Base-by-base conservation (phyloP, 92 coral and sea anemone species). In the Porites cylindrica region DNA sequence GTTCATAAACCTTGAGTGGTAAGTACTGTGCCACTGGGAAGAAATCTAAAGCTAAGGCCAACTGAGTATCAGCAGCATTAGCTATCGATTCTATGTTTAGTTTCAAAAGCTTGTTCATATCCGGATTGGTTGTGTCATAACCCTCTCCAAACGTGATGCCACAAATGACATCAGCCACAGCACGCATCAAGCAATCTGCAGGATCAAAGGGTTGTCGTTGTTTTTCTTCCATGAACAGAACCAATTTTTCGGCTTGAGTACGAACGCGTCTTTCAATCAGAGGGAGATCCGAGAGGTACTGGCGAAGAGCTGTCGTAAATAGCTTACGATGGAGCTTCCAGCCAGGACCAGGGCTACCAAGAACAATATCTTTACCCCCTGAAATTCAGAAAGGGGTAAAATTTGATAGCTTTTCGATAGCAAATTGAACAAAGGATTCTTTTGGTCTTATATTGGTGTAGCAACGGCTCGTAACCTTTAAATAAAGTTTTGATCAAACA, bases 251-350 rank as follows among this genome's bases (percentile, higher is more conserved):
- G 18, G 83, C 79, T 62, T 92, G 92, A 52, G 67, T 70, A 2
- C 74, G 23, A 29, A 92, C 84, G 72, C 78, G 87, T 17, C 75
- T 78, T 75, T 92, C 92, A 63, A 92, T 82, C 4, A 74, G 50
- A 7, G 43, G 29, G 3, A 73, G 51, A 16, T 82, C 84, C 10
- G 89, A 82, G 53, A 67, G 76, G 78, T 84, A 92, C 67, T 62
- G 72, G 63, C 87, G 69, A 60, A 92, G 38, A 10, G 92, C 95
- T 76, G 90, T 75, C 71, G 85, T 83, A 52, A 90, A 90, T 61
- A 92, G 82, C 60, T 85, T 88, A 14, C 95, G 63, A 77, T 92
- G 90, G 8, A 72, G 62, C 68, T 81, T 92, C 95, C 95, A 92
- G 79, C 81, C 88, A 77, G 93, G 90, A 14, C 93, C 87, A 20